Conservation (phyloP, 2,113 vertebrate species). For the Oceanodroma tethys region DNA sequence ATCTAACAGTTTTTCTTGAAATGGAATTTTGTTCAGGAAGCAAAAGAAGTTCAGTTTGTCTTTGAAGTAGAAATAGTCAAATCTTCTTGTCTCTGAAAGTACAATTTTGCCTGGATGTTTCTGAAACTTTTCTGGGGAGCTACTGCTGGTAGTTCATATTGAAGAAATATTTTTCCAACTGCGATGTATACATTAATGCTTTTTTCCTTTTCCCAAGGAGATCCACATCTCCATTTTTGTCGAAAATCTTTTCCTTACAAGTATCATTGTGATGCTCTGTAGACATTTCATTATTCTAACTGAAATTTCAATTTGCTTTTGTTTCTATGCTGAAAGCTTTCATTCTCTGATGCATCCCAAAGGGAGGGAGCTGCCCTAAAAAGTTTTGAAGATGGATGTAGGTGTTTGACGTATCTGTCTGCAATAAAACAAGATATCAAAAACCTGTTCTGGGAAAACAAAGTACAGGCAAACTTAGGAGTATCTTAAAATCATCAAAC, state of each 20-base stretch:
- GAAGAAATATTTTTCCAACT: neutral
- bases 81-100: neutral
- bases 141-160: neutral
- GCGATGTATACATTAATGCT: rapidly evolving
- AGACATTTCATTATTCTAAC: neutral
- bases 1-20: neutral
- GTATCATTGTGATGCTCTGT: neutral
- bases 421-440: neutral
- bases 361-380: neutral
- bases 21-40: neutral
- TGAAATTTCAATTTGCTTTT: neutral
- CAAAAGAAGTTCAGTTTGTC: neutral
- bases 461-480: neutral
- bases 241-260: neutral
- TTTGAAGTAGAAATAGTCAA: neutral
- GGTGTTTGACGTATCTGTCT: neutral
- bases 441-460: neutral
- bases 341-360: neutral
- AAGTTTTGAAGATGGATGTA: neutral
- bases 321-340: neutral
- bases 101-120: neutral
- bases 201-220: neutral
- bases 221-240: neutral
- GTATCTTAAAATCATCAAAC: neutral
- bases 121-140: neutral